Percentiles rank a stretch among this genome's conserved stretches.
Conservation (phyloP, 1,140 invertebrate species). For the Heterodera schachtii region DNA sequence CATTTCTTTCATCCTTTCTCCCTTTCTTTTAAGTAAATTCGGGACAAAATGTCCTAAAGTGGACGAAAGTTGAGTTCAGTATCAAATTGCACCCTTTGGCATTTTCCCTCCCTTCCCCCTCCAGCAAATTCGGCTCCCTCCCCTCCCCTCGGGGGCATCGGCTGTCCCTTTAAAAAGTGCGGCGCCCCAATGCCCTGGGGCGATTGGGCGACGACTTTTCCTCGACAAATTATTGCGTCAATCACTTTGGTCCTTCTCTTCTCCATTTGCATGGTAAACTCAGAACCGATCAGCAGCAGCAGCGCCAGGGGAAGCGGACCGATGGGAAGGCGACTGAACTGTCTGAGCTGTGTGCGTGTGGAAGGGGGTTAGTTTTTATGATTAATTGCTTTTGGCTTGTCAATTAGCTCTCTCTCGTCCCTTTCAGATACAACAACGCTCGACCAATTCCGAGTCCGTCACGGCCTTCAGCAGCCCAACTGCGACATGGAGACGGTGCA, state of each 20-base stretch:
- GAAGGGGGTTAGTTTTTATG: conserved; percentile 23
- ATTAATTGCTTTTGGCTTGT: conserved; percentile 4
- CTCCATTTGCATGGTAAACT: conserved; percentile 3
- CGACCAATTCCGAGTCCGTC: conserved; percentile 36
- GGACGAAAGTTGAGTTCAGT: not conserved
- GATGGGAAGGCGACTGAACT: conserved; percentile 16
- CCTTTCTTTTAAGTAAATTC: not conserved
- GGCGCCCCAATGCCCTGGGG: not conserved
- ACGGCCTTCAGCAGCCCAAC: conserved; percentile 23
- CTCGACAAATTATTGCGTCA: not conserved
- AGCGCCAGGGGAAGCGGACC: not conserved
- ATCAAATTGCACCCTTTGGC: not conserved
- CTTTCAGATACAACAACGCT: conserved; percentile 29
- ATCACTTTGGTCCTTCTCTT: conserved; percentile 13
- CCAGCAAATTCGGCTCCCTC: not conserved
- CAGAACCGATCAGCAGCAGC: not conserved
- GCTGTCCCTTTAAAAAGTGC: not conserved
- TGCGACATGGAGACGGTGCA: conserved; percentile 36
- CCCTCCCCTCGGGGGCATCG: not conserved
- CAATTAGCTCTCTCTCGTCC: not conserved
- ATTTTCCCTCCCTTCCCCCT: not conserved
- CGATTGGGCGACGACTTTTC: conserved; percentile 1
- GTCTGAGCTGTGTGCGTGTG: conserved; percentile 28
- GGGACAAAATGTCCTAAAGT: not conserved
- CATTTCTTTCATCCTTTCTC: not conserved